phyloP scores from a whole-genome alignment of 2,113 vertebrate genomes.

The Butorides virescens region DNA sequence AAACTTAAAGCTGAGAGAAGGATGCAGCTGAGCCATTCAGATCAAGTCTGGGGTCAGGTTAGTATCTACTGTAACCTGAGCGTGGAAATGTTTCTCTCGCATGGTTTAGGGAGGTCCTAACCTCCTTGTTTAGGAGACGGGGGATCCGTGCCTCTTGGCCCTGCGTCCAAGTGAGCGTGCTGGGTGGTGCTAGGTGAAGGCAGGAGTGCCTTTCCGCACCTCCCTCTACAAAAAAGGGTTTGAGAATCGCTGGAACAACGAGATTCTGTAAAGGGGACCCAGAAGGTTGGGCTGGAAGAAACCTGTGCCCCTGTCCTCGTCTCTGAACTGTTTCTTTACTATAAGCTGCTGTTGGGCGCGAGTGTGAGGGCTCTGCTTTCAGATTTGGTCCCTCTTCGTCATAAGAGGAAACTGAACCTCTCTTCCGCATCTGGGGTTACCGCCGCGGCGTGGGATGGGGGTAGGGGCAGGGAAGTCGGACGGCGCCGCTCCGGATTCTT shows the following conservation, averaged over 20 bases:
- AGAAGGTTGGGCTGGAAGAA: background rate
- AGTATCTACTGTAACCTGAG: background rate
- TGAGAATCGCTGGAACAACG: background rate
- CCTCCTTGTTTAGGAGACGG: background rate
- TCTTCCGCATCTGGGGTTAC: background rate
- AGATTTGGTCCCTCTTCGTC: background rate
- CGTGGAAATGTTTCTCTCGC: background rate
- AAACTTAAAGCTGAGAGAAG: background rate
- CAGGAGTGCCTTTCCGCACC: background rate
- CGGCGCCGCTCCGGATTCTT: background rate
- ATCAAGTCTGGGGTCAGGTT: background rate
- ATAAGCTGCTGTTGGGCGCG: background rate
- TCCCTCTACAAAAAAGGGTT: background rate
- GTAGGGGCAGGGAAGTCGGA: background rate
- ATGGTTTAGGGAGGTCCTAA: background rate
- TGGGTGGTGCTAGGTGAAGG: background rate
- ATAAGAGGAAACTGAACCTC: background rate
- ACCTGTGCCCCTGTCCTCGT: background rate
- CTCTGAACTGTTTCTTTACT: background rate
- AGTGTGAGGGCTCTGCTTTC: background rate
- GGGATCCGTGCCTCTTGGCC: background rate
- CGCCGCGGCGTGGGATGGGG: background rate
- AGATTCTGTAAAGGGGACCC: background rate
- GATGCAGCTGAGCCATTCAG: background rate
- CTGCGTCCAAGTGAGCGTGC: background rate